These are phyloP conservation scores for Acleris literana DNA, from an alignment of 2,888 invertebrate genomes.

Conservation along the genomic window DNA sequence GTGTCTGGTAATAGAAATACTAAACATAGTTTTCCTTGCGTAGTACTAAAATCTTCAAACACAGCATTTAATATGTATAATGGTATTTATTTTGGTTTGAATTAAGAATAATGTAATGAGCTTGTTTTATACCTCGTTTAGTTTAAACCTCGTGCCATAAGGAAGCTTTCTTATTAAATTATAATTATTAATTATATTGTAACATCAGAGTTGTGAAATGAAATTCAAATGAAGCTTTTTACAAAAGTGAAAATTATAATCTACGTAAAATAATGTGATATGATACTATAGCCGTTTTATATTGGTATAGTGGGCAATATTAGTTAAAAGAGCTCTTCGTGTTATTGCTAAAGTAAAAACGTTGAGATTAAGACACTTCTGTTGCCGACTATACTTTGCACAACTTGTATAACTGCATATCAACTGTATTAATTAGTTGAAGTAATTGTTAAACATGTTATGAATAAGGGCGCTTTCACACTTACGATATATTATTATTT, in stretches of 20 bases:
- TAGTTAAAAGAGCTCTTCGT: background rate
- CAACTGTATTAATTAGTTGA: conserved; percentile 64
- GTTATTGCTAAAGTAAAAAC: conserved; percentile 31
- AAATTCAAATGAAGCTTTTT: conserved; percentile 73
- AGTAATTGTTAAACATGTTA: conserved; percentile 55
- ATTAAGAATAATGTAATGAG: conserved; percentile 41
- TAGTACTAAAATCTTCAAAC: conserved; percentile 11
- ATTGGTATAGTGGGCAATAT: conserved; percentile 16
- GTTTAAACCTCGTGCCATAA: conserved; percentile 76
- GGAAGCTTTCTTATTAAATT: conserved; percentile 59
- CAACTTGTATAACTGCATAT: conserved; percentile 80
- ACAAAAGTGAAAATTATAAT: conserved; percentile 67
- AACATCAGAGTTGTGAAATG: conserved; percentile 79
- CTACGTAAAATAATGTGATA: conserved; percentile 83
- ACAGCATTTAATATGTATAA: conserved; percentile 22
- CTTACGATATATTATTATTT: background rate
- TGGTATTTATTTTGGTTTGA: conserved; percentile 42
- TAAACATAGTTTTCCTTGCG: conserved; percentile 21
- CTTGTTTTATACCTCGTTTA: conserved; percentile 50
- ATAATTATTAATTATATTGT: conserved; percentile 50
- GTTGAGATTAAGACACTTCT: conserved; percentile 76
- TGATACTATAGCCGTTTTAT: conserved; percentile 44
- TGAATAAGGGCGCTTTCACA: conserved; percentile 24
- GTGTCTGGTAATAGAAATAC: conserved; percentile 19
- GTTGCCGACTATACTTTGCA: conserved; percentile 72